Evolutionary conservation across 2,113 vertebrate genomes (phyloP), one percentile per base, ranked within the genome.

Genomic region (Hyaena hyaena): DNA sequence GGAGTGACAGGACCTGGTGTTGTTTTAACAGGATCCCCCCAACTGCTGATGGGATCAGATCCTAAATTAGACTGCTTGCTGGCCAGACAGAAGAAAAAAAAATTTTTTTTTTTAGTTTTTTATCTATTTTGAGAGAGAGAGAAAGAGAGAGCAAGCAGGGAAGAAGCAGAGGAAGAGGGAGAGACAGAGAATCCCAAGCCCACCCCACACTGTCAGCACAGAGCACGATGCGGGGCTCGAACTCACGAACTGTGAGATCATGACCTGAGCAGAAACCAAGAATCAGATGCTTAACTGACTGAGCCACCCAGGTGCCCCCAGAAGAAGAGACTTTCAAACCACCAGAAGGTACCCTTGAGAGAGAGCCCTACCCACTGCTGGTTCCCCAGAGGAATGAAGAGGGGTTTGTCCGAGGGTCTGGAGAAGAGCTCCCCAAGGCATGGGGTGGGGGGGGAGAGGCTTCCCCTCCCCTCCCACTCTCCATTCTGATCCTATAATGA

Each of bases 391-490:
- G 61, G 58, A 58, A 58, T 26, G 6, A 50, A 73, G 15, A 71
- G 26, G n/a, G 45, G 10, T 14, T 33, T 35, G 55, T 61, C 69
- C 21, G 80, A 89, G 61, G 91, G 26, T 11, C 68, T 8, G 3
- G 61, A 31, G 43, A 31, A 16, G 23, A 45, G 63, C 35, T 24
- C 76, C 39, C 48, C 61, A 1, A 2, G 23, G 10, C 28, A 39
- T 11, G 1, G 19, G 23, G 5, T 24, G 12, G 16, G 9, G 2
- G 11, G 4, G 28, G 21, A n/a, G 24, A 8, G 33, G 33, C 6
- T 14, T 35, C 35, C 35, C 35, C 35, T 35, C 35, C 33, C 24
- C 26, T 48, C 45, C 8, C 76, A 12, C 48, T 50, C 85, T 69
- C 65, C 17, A 45, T 31, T n/a, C 50, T 19, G 68, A 77, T 2